Evolutionary conservation across 2,113 vertebrate species (phyloP).

Genomic region (Mixornis gularis): DNA sequence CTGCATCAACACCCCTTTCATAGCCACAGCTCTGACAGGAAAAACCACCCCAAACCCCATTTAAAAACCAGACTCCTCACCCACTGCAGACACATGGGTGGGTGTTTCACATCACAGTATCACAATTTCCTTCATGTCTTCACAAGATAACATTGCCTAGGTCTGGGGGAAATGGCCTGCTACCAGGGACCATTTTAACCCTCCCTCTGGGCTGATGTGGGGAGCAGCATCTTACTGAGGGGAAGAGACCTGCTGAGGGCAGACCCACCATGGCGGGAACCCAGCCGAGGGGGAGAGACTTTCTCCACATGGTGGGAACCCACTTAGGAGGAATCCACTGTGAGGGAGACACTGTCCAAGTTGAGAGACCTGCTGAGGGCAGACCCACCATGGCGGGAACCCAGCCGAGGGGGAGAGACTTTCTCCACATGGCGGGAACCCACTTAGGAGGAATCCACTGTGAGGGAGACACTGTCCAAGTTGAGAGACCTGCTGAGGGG

Average conservation of each 20-base stretch:
- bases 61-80: neutral
- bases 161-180: neutral
- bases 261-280: neutral
- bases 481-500: neutral
- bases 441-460: neutral
- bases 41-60: neutral
- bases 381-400: neutral
- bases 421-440: neutral
- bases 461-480: neutral
- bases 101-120: neutral
- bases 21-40: neutral
- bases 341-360: neutral
- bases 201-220: neutral
- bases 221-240: neutral
- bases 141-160: neutral
- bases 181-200: neutral
- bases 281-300: neutral
- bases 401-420: neutral
- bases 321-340: neutral
- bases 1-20: neutral
- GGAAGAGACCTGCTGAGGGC: neutral
- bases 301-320: neutral
- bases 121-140: neutral
- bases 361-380: neutral
- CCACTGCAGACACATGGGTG: neutral